Percentiles rank a stretch among this genome's conserved stretches.
phyloP scores from a whole-genome alignment of 2,888 invertebrate species.

The Temnothorax unifasciatus region DNA sequence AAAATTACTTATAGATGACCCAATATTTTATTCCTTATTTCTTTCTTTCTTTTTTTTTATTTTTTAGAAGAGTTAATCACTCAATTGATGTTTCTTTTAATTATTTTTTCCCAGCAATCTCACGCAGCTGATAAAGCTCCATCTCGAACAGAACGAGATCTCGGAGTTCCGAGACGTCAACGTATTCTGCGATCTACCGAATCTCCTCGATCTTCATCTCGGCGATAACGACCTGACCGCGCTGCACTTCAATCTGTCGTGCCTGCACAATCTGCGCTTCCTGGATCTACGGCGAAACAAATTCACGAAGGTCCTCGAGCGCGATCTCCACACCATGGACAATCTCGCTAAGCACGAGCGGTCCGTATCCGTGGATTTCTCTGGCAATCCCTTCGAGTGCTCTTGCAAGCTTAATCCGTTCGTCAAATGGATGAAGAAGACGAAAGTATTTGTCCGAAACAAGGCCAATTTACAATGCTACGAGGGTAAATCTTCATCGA shows the following conservation, averaged over 20 bases:
- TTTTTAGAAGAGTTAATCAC: not conserved
- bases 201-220: slow-evolving; percentile 90
- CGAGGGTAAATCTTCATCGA: slow-evolving; percentile 71
- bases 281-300: slow-evolving; percentile 91
- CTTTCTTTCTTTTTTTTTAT: not conserved
- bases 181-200: slow-evolving; percentile 91
- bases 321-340: slow-evolving; percentile 88
- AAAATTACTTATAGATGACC: too few relatives aligned
- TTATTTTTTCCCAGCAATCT: slow-evolving; percentile 87
- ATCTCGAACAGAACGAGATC: slow-evolving; percentile 93
- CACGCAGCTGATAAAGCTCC: slow-evolving; percentile 90
- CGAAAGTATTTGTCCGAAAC: slow-evolving; percentile 89
- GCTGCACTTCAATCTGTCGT: slow-evolving; percentile 90
- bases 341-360: slow-evolving; percentile 87
- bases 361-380: slow-evolving; percentile 89
- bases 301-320: slow-evolving; percentile 86
- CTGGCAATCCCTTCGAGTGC: slow-evolving; percentile 91
- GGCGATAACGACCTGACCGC: slow-evolving; percentile 89
- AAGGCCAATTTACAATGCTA: slow-evolving; percentile 88
- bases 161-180: slow-evolving; percentile 89
- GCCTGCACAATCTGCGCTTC: slow-evolving; percentile 89
- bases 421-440: slow-evolving; percentile 89
- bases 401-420: slow-evolving; percentile 89
- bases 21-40: too few relatives aligned
- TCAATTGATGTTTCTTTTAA: not conserved